These are phyloP conservation scores for Harlomillsia oculata DNA, from an alignment of 1,140 invertebrate genomes.

Conservation along the genomic window DNA sequence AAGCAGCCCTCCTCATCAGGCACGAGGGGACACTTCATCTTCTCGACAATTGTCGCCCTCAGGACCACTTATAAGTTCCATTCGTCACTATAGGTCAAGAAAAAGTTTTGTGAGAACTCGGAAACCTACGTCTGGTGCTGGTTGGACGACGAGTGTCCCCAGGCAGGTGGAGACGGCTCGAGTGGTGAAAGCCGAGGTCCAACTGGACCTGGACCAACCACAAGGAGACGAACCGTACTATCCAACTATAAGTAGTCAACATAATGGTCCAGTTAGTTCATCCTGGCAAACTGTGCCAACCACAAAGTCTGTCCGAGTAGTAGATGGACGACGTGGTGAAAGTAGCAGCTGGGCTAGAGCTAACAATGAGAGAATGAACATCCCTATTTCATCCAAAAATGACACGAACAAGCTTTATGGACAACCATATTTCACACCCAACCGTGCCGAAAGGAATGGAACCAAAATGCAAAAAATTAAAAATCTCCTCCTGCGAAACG, in stretches of 20 bases:
- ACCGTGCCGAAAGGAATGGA: slow-evolving; percentile 10
- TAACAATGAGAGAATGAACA: slow-evolving; percentile 1
- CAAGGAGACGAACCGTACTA: slow-evolving; percentile 14
- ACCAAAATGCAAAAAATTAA: slow-evolving; percentile 18
- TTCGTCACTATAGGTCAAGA: slow-evolving; percentile 30
- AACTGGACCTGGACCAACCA: slow-evolving; percentile 4
- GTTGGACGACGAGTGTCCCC: background rate
- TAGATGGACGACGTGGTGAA: background rate
- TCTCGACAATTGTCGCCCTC: background rate
- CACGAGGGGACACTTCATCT: background rate
- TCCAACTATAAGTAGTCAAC: background rate
- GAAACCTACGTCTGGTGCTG: slow-evolving; percentile 2
- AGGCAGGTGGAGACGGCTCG: background rate
- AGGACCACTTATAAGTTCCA: slow-evolving; percentile 24
- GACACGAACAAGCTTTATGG: slow-evolving; percentile 16
- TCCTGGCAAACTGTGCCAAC: background rate
- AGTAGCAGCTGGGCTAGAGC: background rate
- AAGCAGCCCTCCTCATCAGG: background rate
- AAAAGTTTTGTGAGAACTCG: slow-evolving; percentile 27
- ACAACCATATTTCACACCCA: slow-evolving; percentile 14
- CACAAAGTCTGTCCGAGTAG: background rate
- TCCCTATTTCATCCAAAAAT: slow-evolving; percentile 9
- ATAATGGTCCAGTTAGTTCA: background rate
- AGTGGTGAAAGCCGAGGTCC: background rate
- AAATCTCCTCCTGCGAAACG: slow-evolving; percentile 10